Evolutionary conservation across 2,113 vertebrate genomes (phyloP).

Genomic region (Mohoua ochrocephala): DNA sequence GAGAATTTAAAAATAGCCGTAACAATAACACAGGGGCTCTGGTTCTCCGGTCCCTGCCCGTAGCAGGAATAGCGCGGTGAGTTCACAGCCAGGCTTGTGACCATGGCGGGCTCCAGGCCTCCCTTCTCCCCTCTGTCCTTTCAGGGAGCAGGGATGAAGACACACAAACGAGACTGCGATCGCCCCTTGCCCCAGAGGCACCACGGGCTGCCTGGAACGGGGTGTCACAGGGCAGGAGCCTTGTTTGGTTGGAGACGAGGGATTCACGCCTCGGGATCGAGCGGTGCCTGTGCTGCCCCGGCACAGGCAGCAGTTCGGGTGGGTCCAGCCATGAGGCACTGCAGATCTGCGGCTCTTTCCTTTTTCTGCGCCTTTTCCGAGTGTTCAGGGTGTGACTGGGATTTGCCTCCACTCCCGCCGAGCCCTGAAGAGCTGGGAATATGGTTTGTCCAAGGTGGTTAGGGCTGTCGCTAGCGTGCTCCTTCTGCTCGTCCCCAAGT

Average conservation of each 20-base stretch:
- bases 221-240: accelerated
- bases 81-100: not conserved
- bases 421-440: not conserved
- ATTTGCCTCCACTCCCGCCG: not conserved
- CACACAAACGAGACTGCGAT: accelerated
- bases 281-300: not conserved
- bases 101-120: not conserved
- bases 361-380: accelerated
- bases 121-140: not conserved
- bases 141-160: not conserved
- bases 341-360: accelerated
- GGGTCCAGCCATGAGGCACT: not conserved
- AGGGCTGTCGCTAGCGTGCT: accelerated
- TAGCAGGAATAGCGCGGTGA: not conserved
- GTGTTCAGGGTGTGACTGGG: not conserved
- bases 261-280: accelerated
- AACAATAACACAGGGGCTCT: not conserved
- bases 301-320: accelerated
- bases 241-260: not conserved
- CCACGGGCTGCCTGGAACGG: not conserved
- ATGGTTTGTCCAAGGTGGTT: not conserved
- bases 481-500: not conserved
- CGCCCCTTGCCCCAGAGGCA: not conserved
- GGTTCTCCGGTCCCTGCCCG: not conserved
- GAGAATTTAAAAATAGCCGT: slow-evolving; percentile 25